Conservation (phyloP, 2,888 invertebrate genomes). For the Opisthograptis luteolata region DNA sequence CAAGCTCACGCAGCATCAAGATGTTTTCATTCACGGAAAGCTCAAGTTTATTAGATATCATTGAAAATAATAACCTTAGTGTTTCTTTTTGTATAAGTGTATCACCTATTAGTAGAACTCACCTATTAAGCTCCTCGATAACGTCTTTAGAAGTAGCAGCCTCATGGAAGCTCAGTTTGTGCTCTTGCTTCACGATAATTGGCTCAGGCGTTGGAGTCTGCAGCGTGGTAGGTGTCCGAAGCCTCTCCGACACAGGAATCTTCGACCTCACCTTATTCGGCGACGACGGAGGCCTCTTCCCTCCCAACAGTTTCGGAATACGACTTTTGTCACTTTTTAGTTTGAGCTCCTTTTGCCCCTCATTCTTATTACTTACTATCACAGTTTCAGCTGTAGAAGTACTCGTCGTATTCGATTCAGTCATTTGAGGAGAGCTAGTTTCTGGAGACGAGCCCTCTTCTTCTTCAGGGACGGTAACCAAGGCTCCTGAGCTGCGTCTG, state of each 20-base stretch:
- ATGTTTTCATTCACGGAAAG: too few relatives aligned
- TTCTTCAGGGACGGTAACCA: conserved; percentile 86
- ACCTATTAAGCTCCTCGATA: conserved; percentile 89
- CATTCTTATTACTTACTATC: conserved; percentile 86
- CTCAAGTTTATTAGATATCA: too few relatives aligned
- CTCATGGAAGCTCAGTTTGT: conserved; percentile 88
- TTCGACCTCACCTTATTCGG: conserved; percentile 69
- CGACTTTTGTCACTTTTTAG: conserved; percentile 81
- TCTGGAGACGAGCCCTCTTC: conserved; percentile 84
- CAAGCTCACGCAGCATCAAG: too few relatives aligned
- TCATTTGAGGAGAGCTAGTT: conserved; percentile 83
- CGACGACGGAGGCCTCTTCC: conserved; percentile 77
- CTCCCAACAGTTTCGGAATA: conserved; percentile 80
- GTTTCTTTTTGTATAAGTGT: too few relatives aligned
- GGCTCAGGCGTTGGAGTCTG: conserved; percentile 54
- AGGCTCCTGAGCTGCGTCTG: conserved; percentile 70
- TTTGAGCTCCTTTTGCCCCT: conserved; percentile 63
- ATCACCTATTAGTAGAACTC: too few relatives aligned
- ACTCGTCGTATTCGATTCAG: conserved; percentile 87
- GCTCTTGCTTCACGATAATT: conserved; percentile 80
- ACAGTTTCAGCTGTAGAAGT: conserved; percentile 89
- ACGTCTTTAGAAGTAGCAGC: conserved; percentile 90
- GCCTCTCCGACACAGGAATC: conserved; percentile 70
- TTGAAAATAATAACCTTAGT: too few relatives aligned
- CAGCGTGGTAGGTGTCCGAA: conserved; percentile 48